Evolutionary conservation across 2,888 invertebrate genomes (phyloP).

Genomic region (Chloroclystis v-ata): DNA sequence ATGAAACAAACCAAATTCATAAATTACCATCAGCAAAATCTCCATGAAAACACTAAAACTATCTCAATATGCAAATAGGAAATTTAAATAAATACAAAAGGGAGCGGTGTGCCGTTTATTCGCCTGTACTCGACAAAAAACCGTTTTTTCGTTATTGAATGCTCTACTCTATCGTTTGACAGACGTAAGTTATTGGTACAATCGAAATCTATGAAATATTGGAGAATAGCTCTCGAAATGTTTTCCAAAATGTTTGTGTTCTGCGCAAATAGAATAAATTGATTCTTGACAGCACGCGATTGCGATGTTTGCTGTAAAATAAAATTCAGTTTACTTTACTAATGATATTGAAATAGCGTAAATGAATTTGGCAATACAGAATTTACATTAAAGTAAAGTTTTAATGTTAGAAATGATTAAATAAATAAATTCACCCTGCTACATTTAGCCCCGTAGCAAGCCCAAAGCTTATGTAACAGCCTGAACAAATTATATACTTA

Average conservation of each 20-base stretch:
- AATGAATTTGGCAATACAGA: neutral
- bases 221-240: constrained; percentile 37
- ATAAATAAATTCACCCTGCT: too few relatives aligned
- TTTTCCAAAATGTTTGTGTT: constrained; percentile 33
- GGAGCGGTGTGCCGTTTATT: constrained; percentile 30
- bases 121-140: constrained; percentile 32
- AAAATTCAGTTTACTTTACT: neutral
- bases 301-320: neutral
- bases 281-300: constrained; percentile 21
- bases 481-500: too few relatives aligned
- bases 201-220: constrained; percentile 52
- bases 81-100: constrained; percentile 39
- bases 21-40: constrained; percentile 22
- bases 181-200: constrained; percentile 52
- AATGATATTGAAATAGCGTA: neutral
- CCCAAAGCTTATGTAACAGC: too few relatives aligned
- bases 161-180: constrained; percentile 45
- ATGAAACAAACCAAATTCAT: constrained; percentile 19
- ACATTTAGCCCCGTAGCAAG: too few relatives aligned
- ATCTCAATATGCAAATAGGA: constrained; percentile 37
- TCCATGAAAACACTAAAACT: constrained; percentile 32
- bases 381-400: too few relatives aligned
- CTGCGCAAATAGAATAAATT: constrained; percentile 28
- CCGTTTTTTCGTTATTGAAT: constrained; percentile 39
- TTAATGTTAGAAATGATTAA: too few relatives aligned